phyloP scores from a whole-genome alignment of 2,797 vertebrate species.

The Rhodeus uyekii region DNA sequence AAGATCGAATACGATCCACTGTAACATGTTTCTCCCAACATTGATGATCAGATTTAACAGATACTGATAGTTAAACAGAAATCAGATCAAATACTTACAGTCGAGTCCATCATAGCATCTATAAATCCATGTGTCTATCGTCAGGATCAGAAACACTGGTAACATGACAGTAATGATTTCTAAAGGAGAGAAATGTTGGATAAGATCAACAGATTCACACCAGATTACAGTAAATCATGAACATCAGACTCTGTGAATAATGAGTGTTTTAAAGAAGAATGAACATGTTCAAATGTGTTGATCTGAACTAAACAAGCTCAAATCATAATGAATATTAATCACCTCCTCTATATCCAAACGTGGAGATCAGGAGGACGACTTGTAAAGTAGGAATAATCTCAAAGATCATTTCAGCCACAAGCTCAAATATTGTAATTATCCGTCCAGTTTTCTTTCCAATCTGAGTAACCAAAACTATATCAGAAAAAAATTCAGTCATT shows the following conservation, averaged over 20 bases:
- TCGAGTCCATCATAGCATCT: fast-evolving
- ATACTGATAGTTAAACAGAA: not conserved
- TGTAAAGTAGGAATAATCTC: not conserved
- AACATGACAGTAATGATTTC: not conserved
- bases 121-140: fast-evolving
- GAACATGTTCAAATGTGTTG: not conserved
- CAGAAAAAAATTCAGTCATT: not conserved
- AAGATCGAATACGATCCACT: not conserved
- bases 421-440: not conserved
- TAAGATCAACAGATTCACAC: not conserved
- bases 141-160: not conserved
- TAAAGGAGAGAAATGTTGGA: not conserved
- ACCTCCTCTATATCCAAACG: not conserved
- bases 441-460: not conserved
- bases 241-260: not conserved
- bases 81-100: conserved; percentile 6
- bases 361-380: not conserved
- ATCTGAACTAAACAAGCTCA: not conserved
- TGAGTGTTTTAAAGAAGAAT: not conserved
- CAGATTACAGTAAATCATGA: not conserved
- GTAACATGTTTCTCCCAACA: not conserved
- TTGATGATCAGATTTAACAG: not conserved
- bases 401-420: not conserved
- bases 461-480: not conserved
- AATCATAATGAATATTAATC: not conserved